Evolutionary conservation across 2,888 invertebrate species (phyloP).

Genomic region (Saturnia japonica): DNA sequence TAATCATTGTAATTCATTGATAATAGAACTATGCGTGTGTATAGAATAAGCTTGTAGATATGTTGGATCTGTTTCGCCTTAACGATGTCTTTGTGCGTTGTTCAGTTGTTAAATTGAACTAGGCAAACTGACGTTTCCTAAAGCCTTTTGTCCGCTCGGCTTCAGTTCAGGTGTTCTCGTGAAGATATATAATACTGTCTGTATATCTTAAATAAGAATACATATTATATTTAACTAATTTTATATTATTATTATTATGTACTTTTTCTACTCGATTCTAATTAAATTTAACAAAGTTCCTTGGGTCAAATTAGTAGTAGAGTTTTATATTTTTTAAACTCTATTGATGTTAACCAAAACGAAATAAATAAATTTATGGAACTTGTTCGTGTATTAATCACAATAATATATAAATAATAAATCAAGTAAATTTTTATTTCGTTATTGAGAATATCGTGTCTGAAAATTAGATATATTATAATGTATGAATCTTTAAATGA

Average conservation of each 20-base stretch:
- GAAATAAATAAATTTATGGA: too few species aligned
- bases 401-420: too few species aligned
- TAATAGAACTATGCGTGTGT: too few species aligned
- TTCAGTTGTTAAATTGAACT: conserved; percentile 9
- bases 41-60: neutral
- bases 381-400: too few species aligned
- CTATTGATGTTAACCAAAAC: too few species aligned
- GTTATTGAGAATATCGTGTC: too few species aligned
- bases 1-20: too few species aligned
- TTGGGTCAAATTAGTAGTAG: neutral
- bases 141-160: neutral
- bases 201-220: neutral
- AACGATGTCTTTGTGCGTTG: conserved; percentile 7
- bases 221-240: neutral
- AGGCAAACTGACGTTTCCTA: conserved; percentile 10
- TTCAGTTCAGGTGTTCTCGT: conserved; percentile 1
- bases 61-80: conserved; percentile 1
- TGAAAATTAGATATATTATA: too few species aligned
- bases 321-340: neutral
- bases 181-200: neutral
- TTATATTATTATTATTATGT: neutral
- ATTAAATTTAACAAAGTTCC: neutral
- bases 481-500: too few species aligned
- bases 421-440: too few species aligned
- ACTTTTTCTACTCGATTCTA: neutral